These are phyloP conservation scores for Aspiorhynchus laticeps DNA, from an alignment of 2,113 vertebrate species.

Conservation along the genomic window DNA sequence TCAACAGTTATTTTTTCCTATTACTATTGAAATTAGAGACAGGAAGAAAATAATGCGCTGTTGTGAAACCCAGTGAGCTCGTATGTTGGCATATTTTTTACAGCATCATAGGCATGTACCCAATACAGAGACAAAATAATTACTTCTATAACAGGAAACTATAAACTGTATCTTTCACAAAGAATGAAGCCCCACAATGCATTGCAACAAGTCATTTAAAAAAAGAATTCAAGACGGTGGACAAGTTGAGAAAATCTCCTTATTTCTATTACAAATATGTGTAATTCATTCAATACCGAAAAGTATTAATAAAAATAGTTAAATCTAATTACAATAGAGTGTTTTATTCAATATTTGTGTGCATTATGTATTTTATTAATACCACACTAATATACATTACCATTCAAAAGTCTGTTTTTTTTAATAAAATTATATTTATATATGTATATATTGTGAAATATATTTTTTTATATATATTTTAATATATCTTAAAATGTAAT, in stretches of 20 bases:
- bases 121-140: neutral
- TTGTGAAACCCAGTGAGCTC: neutral
- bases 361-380: neutral
- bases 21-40: slow-evolving; percentile 55
- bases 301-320: neutral
- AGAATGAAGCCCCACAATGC: neutral
- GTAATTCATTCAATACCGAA: neutral
- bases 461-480: neutral
- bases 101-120: neutral
- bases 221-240: neutral
- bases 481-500: neutral
- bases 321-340: neutral
- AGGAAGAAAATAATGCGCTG: slow-evolving; percentile 28
- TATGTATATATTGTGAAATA: no score
- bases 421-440: no score
- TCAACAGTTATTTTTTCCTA: neutral
- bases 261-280: neutral
- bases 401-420: no score
- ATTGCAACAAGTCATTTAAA: neutral
- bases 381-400: no score
- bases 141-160: neutral
- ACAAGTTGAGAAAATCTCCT: neutral
- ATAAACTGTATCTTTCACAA: neutral
- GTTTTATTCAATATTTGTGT: neutral
- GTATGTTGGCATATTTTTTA: neutral